Percentiles rank a stretch among this genome's conserved stretches.
Evolutionary conservation across 2,113 vertebrate genomes (phyloP).

Genomic region (Bagarius yarrelli): DNA sequence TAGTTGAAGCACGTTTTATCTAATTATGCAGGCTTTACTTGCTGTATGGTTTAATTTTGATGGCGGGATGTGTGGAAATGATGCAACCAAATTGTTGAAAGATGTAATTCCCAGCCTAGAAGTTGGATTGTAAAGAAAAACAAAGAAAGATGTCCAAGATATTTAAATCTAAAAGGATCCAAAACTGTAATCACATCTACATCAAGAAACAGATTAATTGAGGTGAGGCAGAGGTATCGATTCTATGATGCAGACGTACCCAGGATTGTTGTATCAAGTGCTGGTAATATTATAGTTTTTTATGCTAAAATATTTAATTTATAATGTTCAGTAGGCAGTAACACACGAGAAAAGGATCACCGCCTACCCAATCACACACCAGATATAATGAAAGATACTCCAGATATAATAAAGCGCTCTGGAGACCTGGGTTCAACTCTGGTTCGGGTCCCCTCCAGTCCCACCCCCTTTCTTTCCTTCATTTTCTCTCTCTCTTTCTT

Average conservation of each 20-base stretch:
- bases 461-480: no score
- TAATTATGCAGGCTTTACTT: not conserved
- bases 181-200: not conserved
- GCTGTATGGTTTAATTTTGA: not conserved
- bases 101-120: not conserved
- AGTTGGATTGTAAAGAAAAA: not conserved
- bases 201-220: not conserved
- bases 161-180: not conserved
- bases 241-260: not conserved
- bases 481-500: no score
- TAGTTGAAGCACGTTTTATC: not conserved
- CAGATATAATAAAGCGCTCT: no score
- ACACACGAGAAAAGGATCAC: no score
- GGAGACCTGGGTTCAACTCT: no score
- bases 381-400: no score
- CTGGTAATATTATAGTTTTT: no score
- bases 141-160: not conserved
- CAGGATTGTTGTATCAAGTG: not conserved
- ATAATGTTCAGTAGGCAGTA: no score
- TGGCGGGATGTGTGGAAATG: not conserved
- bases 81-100: not conserved
- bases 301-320: no score
- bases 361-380: no score
- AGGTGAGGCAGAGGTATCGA: not conserved
- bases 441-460: no score